phyloP scores from a whole-genome alignment of 2,113 vertebrate genomes.

The Seriola dumerili region DNA sequence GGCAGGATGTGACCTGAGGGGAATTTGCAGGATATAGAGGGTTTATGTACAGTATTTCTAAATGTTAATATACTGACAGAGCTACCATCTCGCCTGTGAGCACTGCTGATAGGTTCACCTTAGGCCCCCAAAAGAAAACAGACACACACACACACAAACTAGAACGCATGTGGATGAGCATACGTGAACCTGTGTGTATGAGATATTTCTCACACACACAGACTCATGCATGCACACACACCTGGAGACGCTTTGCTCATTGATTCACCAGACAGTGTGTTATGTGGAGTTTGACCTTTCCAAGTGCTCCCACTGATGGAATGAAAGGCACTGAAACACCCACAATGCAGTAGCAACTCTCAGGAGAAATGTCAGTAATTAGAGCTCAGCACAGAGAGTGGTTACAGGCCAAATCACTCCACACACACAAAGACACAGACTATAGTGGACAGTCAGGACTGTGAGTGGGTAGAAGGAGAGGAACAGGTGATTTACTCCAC shows the following conservation, averaged over 20 bases:
- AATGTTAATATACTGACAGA: no score
- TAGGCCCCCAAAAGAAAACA: no score
- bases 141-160: background rate
- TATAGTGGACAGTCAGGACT: background rate
- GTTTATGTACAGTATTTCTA: no score
- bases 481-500: conserved; percentile 9
- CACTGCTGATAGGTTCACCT: no score
- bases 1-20: no score
- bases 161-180: no score
- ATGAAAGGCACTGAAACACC: conserved; percentile 65
- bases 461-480: background rate
- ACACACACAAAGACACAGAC: conserved; percentile 21
- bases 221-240: background rate
- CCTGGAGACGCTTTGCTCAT: conserved; percentile 32
- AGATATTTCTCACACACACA: background rate
- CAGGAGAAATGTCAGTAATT: conserved; percentile 76
- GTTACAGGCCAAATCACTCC: conserved; percentile 47
- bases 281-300: conserved; percentile 69
- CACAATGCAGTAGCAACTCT: conserved; percentile 54
- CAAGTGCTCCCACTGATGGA: conserved; percentile 58
- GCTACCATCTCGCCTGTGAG: no score
- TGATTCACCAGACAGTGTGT: conserved; percentile 57
- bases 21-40: no score
- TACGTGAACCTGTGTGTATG: no score
- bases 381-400: conserved; percentile 44